Evolutionary conservation across 1,140 invertebrate species (phyloP).

Genomic region (Pararge aegeria): DNA sequence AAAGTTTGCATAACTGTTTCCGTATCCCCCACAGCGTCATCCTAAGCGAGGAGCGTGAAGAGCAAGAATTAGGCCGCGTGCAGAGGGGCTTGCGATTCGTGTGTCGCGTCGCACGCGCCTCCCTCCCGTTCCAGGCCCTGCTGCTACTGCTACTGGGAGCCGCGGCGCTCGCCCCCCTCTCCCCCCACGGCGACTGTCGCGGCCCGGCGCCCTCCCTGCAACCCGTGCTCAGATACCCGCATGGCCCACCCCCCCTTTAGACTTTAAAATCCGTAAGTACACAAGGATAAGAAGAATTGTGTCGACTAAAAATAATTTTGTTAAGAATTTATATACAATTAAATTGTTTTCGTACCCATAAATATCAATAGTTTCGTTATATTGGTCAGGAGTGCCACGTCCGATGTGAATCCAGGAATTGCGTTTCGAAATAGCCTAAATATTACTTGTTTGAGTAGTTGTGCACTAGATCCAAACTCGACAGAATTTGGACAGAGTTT

Average conservation of each 20-base stretch:
- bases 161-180: constrained; percentile 91
- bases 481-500: too few species aligned
- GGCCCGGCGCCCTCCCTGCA: constrained; percentile 91
- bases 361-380: too few species aligned
- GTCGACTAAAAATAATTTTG: not conserved
- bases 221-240: constrained; percentile 91
- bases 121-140: constrained; percentile 94
- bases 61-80: constrained; percentile 78
- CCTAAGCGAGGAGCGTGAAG: constrained; percentile 49
- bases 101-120: constrained; percentile 91
- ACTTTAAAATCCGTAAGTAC: not conserved
- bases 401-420: too few species aligned
- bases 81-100: constrained; percentile 90
- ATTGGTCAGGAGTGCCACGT: too few species aligned
- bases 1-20: not conserved
- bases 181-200: constrained; percentile 88
- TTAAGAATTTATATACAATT: not conserved
- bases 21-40: constrained; percentile 9
- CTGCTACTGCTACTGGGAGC: constrained; percentile 93
- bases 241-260: constrained; percentile 94
- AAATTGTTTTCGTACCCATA: too few species aligned
- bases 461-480: too few species aligned
- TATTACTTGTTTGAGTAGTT: too few species aligned
- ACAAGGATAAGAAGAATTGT: not conserved
- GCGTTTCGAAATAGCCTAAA: too few species aligned